Conservation (phyloP, 64 coral and sea anemone genomes). For the Montipora efflorescens region DNA sequence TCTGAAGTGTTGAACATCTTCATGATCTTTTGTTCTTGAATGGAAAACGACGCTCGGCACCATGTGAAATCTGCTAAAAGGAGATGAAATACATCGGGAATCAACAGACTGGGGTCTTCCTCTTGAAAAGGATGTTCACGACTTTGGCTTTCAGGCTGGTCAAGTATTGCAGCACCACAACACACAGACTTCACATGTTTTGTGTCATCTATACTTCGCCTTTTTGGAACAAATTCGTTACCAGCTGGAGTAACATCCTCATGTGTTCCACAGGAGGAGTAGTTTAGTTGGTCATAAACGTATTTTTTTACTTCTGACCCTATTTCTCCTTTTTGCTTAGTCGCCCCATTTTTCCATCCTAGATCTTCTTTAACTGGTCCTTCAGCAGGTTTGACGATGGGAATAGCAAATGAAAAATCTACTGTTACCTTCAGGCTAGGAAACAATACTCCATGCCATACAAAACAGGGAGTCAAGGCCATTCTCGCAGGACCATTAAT, state of each 20-base stretch:
- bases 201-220: background rate
- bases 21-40: slow-evolving; percentile 20
- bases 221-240: too few relatives aligned
- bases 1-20: background rate
- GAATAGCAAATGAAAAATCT: slow-evolving; percentile 23
- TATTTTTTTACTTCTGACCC: too few relatives aligned
- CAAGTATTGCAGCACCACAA: background rate
- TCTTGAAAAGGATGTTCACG: too few relatives aligned
- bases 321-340: too few relatives aligned
- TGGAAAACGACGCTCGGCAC: slow-evolving; percentile 16
- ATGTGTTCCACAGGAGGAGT: too few relatives aligned
- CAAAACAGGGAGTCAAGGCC: slow-evolving; percentile 6
- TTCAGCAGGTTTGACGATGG: background rate
- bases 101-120: too few relatives aligned
- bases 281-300: too few relatives aligned
- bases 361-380: background rate
- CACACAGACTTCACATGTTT: background rate
- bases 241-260: too few relatives aligned
- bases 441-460: slow-evolving; percentile 24
- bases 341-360: background rate
- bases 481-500: background rate
- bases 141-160: background rate
- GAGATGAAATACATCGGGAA: slow-evolving; percentile 12
- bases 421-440: slow-evolving; percentile 6
- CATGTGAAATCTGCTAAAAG: background rate